Evolutionary conservation across 2,888 invertebrate species (phyloP), one percentile per base, ranked within the genome.

Genomic region (Mythimna albipuncta): DNA sequence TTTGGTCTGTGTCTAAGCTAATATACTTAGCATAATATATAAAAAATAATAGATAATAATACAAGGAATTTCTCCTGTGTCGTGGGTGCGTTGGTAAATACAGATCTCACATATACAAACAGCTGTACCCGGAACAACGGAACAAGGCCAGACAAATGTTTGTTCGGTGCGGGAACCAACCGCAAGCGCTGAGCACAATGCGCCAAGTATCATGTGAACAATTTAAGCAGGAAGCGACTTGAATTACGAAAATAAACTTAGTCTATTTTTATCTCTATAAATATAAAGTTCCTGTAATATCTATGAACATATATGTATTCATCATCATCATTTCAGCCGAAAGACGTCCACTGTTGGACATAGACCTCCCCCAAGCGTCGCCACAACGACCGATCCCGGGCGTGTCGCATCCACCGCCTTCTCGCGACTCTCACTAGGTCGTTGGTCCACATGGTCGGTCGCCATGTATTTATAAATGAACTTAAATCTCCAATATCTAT

Each of bases 31-130:
- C 47, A 47, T 47, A 6, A 47, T 19, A 19, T 47, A 50, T 62
- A 10, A 35, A 38, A 62, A 73, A 44, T 54, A 54, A 72, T 57
- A 57, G 54, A 35, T 11, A 38, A 7, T 3, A 54, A 32, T 47
- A 2, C 44, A 38, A 64, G 52, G 52, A 70, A 47, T 70, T 75
- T 75, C 63, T 75, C 70, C 75, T 63, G 63, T 59, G 50, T 21
- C 9, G 52, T 70, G 19, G 62, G 77, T 59, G 70, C 13, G 57
- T 62, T 26, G 44, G 47, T 26, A 57, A 77, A 77, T 57, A 69
- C 38, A 69, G 77, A 77, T 70, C 63, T 77, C 77, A 77, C 77
- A 58, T 44, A 38, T 4, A 61, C 61, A 74, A 76, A 69, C 19
- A 68, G 11, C 0, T 3, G 10, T 35, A 75, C 77, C 63, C 79